Percentiles rank a stretch among this genome's conserved stretches.
phyloP scores from a whole-genome alignment of 1,140 invertebrate genomes.

The Reticulitermes speratus region DNA sequence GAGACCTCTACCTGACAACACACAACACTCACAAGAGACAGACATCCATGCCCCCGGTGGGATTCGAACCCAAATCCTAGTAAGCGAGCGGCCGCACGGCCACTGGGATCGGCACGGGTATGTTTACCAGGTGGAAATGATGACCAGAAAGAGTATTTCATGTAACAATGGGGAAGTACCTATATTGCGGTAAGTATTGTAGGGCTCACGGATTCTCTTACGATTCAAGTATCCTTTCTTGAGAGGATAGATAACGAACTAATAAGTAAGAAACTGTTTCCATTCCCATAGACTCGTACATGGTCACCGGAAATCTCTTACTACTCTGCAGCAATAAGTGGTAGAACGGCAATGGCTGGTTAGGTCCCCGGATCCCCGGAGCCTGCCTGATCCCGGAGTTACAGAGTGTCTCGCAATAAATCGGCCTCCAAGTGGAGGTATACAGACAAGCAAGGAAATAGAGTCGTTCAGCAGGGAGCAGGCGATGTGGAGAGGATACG shows the following conservation, averaged over 20 bases:
- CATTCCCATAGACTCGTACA: not conserved
- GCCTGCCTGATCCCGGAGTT: not conserved
- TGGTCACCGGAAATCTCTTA: not conserved
- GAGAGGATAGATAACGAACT: not conserved
- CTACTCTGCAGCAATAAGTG: not conserved
- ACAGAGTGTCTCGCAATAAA: not conserved
- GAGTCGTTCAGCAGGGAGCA: not conserved
- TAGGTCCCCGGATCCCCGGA: not conserved
- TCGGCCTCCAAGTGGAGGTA: not conserved
- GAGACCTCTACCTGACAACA: too few relatives aligned
- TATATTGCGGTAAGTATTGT: too few relatives aligned
- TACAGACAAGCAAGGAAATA: slow-evolving; percentile 11
- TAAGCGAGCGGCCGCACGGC: too few relatives aligned
- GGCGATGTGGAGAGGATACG: not conserved
- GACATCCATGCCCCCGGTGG: too few relatives aligned
- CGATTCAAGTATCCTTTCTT: not conserved
- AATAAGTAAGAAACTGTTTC: not conserved
- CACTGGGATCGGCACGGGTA: too few relatives aligned
- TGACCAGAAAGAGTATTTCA: too few relatives aligned
- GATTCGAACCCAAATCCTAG: too few relatives aligned
- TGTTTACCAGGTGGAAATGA: too few relatives aligned
- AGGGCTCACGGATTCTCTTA: not conserved
- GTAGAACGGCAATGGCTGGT: not conserved
- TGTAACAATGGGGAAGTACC: too few relatives aligned
- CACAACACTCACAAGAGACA: too few relatives aligned